phyloP scores from a whole-genome alignment of 2,113 vertebrate genomes.

The Leptosomus discolor region DNA sequence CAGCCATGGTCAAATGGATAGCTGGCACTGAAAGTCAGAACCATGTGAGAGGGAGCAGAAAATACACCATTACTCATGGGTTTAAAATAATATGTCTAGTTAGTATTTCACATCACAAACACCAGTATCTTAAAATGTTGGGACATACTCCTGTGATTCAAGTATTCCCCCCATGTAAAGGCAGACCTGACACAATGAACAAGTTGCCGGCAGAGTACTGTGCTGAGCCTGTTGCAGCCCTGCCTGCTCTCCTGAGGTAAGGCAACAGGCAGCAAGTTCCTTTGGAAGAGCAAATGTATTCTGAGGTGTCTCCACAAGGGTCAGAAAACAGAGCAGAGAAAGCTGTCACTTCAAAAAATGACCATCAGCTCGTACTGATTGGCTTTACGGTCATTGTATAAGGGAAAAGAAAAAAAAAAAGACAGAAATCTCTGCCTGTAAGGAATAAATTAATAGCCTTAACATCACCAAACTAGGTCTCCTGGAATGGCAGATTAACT shows the following conservation, averaged over 20 bases:
- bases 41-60: neutral
- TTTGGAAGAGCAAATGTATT: neutral
- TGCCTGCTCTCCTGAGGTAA: neutral
- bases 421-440: neutral
- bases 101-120: neutral
- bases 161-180: neutral
- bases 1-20: neutral
- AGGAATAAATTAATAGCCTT: neutral
- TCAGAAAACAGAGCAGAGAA: neutral
- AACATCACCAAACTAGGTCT: neutral
- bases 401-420: neutral
- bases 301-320: neutral
- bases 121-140: neutral
- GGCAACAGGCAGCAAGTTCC: neutral
- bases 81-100: neutral
- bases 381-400: neutral
- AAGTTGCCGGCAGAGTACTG: neutral
- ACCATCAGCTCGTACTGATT: neutral
- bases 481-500: neutral
- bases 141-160: neutral
- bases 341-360: neutral
- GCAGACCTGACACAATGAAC: neutral
- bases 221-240: neutral
- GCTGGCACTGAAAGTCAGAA: neutral
- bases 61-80: neutral